Evolutionary conservation across 2,888 invertebrate species (phyloP).

Genomic region (Alsophila aescularia): DNA sequence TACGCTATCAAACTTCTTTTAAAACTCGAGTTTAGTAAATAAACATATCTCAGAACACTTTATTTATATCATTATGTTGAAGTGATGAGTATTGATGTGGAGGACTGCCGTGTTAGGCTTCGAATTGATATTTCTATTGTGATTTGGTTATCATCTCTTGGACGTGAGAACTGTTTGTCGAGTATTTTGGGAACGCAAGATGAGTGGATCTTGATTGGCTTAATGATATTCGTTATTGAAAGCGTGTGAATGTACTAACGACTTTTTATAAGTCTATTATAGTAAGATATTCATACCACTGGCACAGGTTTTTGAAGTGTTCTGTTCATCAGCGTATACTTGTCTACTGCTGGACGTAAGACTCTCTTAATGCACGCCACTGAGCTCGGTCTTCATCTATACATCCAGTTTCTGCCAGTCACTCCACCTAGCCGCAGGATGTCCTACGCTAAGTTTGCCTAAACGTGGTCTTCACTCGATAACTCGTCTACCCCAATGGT

Average conservation of each 20-base stretch:
- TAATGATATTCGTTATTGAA: neutral
- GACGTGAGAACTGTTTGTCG: slow-evolving; percentile 8
- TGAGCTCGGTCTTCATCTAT: too few relatives aligned
- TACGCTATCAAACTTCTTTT: slow-evolving; percentile 4
- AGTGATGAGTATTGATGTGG: slow-evolving; percentile 19
- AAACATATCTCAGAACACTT: slow-evolving; percentile 21
- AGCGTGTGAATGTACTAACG: too few relatives aligned
- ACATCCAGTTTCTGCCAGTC: too few relatives aligned
- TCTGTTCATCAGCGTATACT: too few relatives aligned
- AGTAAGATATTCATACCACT: too few relatives aligned
- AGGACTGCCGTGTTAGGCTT: slow-evolving; percentile 22
- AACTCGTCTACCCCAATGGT: too few relatives aligned
- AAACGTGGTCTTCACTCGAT: too few relatives aligned
- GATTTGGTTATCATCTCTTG: neutral
- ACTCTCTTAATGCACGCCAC: too few relatives aligned
- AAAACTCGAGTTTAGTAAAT: slow-evolving; percentile 13
- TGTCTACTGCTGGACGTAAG: too few relatives aligned
- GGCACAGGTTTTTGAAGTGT: too few relatives aligned
- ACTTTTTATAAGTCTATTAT: neutral
- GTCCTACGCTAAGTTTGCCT: too few relatives aligned
- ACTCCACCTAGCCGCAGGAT: too few relatives aligned
- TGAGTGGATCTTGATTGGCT: neutral
- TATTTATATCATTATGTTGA: slow-evolving; percentile 29
- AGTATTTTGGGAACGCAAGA: neutral
- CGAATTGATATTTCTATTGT: neutral